These are phyloP conservation scores for Oostethus manadensis DNA, from an alignment of 2,113 vertebrate species.

Conservation along the genomic window DNA sequence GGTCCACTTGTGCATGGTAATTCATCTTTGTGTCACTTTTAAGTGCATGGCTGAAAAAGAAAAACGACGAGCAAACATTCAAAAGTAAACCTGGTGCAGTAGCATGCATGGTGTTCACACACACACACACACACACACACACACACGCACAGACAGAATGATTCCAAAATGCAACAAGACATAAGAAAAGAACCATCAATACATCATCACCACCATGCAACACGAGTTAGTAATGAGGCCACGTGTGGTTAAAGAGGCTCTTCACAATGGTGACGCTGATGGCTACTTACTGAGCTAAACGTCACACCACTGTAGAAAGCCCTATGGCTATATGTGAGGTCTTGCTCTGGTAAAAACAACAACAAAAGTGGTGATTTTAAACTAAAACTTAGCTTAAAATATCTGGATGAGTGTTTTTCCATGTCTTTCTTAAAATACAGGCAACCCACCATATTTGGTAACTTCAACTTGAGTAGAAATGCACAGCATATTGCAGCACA, in stretches of 20 bases:
- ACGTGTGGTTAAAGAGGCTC: conserved; percentile 31
- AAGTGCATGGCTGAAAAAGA: background rate
- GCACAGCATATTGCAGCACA: no score
- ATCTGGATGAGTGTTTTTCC: background rate
- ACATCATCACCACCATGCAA: conserved; percentile 3
- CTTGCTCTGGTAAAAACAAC: conserved; percentile 65
- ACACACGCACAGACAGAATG: background rate
- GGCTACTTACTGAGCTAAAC: conserved; percentile 71
- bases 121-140: background rate
- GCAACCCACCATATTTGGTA: background rate
- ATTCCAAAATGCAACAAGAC: background rate
- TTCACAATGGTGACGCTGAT: conserved; percentile 27
- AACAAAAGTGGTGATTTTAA: conserved; percentile 39
- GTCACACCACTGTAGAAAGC: conserved; percentile 71
- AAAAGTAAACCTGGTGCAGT: background rate
- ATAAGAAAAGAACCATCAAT: background rate
- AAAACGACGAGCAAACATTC: background rate
- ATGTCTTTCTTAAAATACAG: background rate
- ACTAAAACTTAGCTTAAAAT: background rate
- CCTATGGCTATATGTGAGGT: conserved; percentile 62
- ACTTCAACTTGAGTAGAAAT: background rate
- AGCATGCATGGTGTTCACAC: conserved; percentile 33
- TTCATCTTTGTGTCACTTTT: background rate
- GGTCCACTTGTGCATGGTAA: background rate
- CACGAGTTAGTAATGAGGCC: conserved; percentile 52